These are phyloP conservation scores for Chironex yamaguchii DNA, from an alignment of 30 jellyfish, hydroid and myxozoan genomes.

Conservation along the genomic window DNA sequence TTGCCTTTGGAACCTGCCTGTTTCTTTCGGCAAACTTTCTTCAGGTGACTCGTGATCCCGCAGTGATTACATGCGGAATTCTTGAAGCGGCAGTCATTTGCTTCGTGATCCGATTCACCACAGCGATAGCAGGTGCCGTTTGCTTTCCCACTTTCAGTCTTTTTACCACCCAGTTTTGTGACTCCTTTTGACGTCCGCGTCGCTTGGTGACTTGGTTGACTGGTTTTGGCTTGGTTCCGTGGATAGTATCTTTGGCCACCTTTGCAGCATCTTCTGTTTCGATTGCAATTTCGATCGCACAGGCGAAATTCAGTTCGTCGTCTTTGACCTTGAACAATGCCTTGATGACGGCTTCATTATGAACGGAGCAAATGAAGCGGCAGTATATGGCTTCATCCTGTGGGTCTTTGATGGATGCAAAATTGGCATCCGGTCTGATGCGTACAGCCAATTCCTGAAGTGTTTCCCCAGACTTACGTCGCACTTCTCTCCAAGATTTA, in stretches of 20 bases:
- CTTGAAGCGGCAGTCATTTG: slow-evolving; percentile 16
- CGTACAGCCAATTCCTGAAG: slow-evolving; percentile 40
- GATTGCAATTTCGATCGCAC: slow-evolving; percentile 27
- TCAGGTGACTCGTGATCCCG: neutral
- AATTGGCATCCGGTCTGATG: slow-evolving; percentile 50
- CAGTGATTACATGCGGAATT: slow-evolving; percentile 20
- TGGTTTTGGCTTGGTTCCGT: slow-evolving; percentile 18
- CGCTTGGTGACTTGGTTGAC: too few species aligned
- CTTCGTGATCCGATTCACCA: neutral
- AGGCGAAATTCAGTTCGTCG: slow-evolving; percentile 24
- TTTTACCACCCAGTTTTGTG: too few species aligned
- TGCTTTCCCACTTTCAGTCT: too few species aligned
- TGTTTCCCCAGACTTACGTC: slow-evolving; percentile 54
- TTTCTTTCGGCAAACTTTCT: neutral
- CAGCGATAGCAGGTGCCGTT: neutral
- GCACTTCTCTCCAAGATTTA: slow-evolving; percentile 37
- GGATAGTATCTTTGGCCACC: slow-evolving; percentile 31
- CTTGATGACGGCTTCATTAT: slow-evolving; percentile 48
- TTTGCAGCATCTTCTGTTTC: slow-evolving; percentile 44
- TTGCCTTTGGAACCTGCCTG: too few species aligned
- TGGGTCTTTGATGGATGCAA: slow-evolving; percentile 41
- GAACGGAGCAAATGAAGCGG: slow-evolving; percentile 32
- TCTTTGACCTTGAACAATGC: neutral
- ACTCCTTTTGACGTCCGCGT: too few species aligned
- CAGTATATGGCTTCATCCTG: slow-evolving; percentile 49